Base-by-base conservation (phyloP, 30 jellyfish, hydroid and myxozoan species). In the Catostylus mosaicus region DNA sequence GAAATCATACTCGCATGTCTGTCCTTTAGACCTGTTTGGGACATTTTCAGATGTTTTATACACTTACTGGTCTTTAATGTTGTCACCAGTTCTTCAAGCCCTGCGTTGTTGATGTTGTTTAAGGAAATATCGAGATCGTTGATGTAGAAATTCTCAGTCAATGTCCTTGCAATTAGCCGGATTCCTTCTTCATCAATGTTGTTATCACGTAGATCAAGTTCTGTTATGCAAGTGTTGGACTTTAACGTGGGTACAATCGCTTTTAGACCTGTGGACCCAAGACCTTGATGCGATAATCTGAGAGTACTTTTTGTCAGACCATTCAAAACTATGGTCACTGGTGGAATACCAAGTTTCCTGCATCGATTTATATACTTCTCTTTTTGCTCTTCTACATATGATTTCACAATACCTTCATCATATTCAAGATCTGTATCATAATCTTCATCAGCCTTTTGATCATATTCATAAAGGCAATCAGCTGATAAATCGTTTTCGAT, bases 11-110 rank as follows among this genome's bases (percentile, higher is more conserved):
- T 35, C 5, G 84, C 96, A 46, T 61, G 86, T 22, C 84, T 77
- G 90, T 87, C 96, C 70, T 47, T 52, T 43, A 87, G 76, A 2
- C 96, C 87, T 1, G 78, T 69, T 34, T 87, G 65, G 47, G 96
- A 76, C 86, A 87, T 66, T 24, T 59, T 76, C 77, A 87, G 72
- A 63, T 87, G 77, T 27, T 40, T 59, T 20, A 87, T 40, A 9
- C 36, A 27, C 29, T 33, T 45, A 68, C 64, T 77, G 50, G n/a
- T 30, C 32, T 45, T 77, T 22, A 87, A 8, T 19, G 90, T 65
- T 19, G 35, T 48, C 54, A 77, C 1, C 65, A 87, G 65, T 1
- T 69, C 87, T 50, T 66, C 87, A 6, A 77, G 82, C 30, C 96
- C 96, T 9, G 62, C 73, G 32, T 40, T 57, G 67, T 79, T 33